Base-by-base conservation (phyloP, 1,140 invertebrate species). In the Zaprionus vittiger region DNA sequence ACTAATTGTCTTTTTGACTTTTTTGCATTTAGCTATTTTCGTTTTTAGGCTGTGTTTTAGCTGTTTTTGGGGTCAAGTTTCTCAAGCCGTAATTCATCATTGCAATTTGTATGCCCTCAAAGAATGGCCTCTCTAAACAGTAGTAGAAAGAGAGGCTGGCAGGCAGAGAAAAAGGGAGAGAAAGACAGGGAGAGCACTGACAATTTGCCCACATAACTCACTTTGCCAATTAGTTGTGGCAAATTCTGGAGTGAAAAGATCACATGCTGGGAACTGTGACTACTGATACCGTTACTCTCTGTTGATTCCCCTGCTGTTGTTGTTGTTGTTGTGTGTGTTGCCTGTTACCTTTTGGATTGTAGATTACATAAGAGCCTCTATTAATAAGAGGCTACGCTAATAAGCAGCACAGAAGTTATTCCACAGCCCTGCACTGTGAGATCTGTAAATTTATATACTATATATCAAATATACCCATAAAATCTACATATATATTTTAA, bases 211-310 rank as follows among this genome's bases (percentile, higher is more conserved):
- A 15, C 67, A 62, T 26, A 71, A 71, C 56, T 72, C 69, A 72
- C 56, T 26, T 72, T 72, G 62, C 61, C 69, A 72, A 72, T 72
- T 72, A 72, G 31, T 20, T 1, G 17, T 17, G n/a, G 20, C 34
- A 17, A 22, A 59, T 59, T 59, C 20, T 59, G 56, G 26, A 31
- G 28, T 34, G 22, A 44, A 34, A 24, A 37, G 55, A 61, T 41
- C 34, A 26, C 24, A 31, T 54, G 47, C 68, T 55, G 44, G 20
- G 15, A 38, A 28, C 17, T 49, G 44, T 47, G 37, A n/a, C 55
- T 60, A 68, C 66, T 56, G 41, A 54, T 34, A 31, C 37, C 31
- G 20, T 38, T 12, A 12, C 14, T 15, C 6, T 9, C 47, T 49
- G 47, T 22, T 22, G 1, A 22, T 47, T 47, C 7, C 44, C 17